phyloP scores from a whole-genome alignment of 2,113 vertebrate genomes.

The Neopipo cinnamomea region DNA sequence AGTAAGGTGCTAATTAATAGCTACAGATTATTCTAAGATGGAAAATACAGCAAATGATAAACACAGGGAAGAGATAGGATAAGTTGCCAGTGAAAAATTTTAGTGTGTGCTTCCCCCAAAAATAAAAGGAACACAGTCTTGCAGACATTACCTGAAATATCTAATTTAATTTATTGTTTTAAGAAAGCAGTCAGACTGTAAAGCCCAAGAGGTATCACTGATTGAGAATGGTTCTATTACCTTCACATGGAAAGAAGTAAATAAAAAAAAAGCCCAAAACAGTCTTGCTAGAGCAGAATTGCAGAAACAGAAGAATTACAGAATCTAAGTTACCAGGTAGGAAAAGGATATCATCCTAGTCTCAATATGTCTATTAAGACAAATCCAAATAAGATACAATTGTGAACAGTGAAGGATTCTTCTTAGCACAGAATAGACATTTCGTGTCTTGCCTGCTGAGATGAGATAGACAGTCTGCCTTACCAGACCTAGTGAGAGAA shows the following conservation, averaged over 20 bases:
- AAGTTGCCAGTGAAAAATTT: not conserved
- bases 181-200: not conserved
- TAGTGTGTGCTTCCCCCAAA: not conserved
- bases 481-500: not conserved
- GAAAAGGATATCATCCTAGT: not conserved
- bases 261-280: not conserved
- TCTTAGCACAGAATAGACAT: not conserved
- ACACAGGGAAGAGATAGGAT: not conserved
- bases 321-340: not conserved
- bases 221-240: not conserved
- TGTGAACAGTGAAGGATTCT: not conserved
- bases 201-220: not conserved
- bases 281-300: not conserved
- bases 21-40: not conserved
- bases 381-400: not conserved
- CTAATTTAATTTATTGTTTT: not conserved
- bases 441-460: not conserved
- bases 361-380: not conserved
- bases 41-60: not conserved
- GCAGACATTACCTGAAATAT: not conserved
- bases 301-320: not conserved
- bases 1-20: not conserved
- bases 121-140: not conserved
- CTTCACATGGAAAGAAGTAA: not conserved
- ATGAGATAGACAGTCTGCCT: not conserved